Percentiles rank a stretch among this genome's conserved stretches.
phyloP scores from a whole-genome alignment of 2,797 vertebrate species.

The Aldrovandia affinis region DNA sequence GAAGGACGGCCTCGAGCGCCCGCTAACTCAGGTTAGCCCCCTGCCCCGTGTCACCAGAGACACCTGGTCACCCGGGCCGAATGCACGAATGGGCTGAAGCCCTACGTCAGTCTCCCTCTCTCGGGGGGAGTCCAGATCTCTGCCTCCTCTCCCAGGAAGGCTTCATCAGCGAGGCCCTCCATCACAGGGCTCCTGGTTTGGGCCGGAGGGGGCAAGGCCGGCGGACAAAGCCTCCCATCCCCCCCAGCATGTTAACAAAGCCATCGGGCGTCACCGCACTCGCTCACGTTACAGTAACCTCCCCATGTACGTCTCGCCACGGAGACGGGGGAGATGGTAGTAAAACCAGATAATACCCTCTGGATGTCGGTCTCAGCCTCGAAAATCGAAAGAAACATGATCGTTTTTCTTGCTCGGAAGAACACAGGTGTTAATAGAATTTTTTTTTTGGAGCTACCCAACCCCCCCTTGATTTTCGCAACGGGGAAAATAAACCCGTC shows the following conservation, averaged over 20 bases:
- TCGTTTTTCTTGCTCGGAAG: background rate
- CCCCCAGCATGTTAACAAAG: background rate
- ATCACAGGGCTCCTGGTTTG: background rate
- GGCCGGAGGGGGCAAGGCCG: no score
- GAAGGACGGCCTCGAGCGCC: no score
- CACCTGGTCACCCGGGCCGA: background rate
- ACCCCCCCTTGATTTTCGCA: no score
- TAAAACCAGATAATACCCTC: background rate
- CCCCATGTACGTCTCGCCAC: background rate
- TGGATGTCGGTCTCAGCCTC: background rate
- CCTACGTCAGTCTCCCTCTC: background rate
- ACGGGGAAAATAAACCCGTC: background rate
- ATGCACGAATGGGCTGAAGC: background rate
- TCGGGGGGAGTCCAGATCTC: background rate
- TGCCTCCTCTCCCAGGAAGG: background rate
- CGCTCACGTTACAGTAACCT: background rate
- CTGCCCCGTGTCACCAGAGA: constrained; percentile 8
- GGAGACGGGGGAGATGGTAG: background rate
- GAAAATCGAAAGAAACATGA: background rate
- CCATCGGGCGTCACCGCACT: background rate
- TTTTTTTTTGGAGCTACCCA: no score
- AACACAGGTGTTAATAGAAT: background rate
- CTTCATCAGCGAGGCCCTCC: background rate
- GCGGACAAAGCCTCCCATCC: background rate
- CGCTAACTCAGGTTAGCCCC: background rate